These are phyloP conservation scores for Lerista edwardsae DNA, from an alignment of 2,797 vertebrate species.

Conservation along the genomic window DNA sequence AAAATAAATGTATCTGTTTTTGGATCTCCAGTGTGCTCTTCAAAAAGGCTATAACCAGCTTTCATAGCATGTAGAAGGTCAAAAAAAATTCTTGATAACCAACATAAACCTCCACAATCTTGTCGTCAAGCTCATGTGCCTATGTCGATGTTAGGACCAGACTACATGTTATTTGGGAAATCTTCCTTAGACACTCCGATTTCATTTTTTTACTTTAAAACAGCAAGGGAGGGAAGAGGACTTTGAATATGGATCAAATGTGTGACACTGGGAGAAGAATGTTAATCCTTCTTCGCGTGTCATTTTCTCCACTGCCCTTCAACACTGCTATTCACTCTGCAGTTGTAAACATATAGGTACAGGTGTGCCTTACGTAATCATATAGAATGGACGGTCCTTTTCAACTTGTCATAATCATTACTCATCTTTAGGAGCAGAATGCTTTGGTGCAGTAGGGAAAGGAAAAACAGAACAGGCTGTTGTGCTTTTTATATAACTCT, in stretches of 20 bases:
- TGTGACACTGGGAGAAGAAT: background rate
- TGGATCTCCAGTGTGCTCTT: background rate
- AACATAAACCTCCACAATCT: background rate
- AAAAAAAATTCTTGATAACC: background rate
- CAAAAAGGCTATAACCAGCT: background rate
- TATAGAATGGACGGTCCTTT: background rate
- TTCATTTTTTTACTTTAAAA: background rate
- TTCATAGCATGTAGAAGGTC: background rate
- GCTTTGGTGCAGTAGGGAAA: background rate
- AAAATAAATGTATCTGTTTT: constrained; percentile 49
- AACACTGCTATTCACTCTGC: background rate
- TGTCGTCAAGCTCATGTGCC: background rate
- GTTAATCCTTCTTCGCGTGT: too few relatives aligned
- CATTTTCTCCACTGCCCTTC: background rate
- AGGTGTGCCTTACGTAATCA: background rate
- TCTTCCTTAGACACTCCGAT: background rate
- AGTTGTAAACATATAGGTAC: background rate
- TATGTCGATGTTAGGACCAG: background rate
- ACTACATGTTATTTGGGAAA: background rate
- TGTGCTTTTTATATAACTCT: constrained; percentile 49
- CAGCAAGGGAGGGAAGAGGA: too few relatives aligned
- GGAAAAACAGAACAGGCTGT: background rate
- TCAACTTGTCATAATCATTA: background rate
- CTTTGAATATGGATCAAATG: too few relatives aligned
- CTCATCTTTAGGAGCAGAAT: background rate